These are phyloP conservation scores for Erebia palarica DNA, from an alignment of 2,888 invertebrate species.

Conservation along the genomic window DNA sequence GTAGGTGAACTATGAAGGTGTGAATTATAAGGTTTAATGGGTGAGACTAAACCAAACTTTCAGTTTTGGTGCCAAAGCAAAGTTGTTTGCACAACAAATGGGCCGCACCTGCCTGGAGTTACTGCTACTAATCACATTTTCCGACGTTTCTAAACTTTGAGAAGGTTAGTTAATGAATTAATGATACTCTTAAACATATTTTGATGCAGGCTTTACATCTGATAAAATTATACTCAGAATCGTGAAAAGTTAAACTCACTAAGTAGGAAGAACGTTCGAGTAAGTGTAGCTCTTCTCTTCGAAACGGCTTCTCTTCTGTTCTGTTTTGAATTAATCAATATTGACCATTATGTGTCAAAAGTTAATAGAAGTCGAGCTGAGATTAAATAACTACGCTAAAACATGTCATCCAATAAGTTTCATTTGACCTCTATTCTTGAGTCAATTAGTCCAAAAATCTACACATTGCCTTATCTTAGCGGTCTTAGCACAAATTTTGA, in stretches of 20 bases:
- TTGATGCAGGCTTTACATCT: neutral
- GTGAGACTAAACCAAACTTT: neutral
- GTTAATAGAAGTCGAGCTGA: slow-evolving; percentile 9
- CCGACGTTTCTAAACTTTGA: neutral
- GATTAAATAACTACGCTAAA: slow-evolving; percentile 15
- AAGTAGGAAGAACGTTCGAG: too few species aligned
- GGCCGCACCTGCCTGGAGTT: slow-evolving; percentile 57
- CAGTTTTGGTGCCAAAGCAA: slow-evolving; percentile 41
- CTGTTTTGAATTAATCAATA: neutral
- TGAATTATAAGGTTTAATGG: neutral
- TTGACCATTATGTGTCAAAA: neutral
- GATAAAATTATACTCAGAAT: too few species aligned
- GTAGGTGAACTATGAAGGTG: neutral
- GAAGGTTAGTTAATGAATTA: too few species aligned
- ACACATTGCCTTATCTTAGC: neutral
- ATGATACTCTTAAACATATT: neutral
- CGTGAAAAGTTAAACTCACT: too few species aligned
- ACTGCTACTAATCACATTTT: slow-evolving; percentile 36
- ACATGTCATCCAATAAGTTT: slow-evolving; percentile 17
- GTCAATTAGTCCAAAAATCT: neutral
- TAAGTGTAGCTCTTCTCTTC: too few species aligned
- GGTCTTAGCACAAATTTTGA: too few species aligned
- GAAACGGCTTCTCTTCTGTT: neutral
- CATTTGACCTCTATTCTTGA: slow-evolving; percentile 4
- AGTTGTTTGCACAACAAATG: slow-evolving; percentile 73